A percentile compares a stretch with the other conserved stretches of the same genome.
Conservation (phyloP, 2,888 invertebrate genomes). For the Meiosimyza platycephala region DNA sequence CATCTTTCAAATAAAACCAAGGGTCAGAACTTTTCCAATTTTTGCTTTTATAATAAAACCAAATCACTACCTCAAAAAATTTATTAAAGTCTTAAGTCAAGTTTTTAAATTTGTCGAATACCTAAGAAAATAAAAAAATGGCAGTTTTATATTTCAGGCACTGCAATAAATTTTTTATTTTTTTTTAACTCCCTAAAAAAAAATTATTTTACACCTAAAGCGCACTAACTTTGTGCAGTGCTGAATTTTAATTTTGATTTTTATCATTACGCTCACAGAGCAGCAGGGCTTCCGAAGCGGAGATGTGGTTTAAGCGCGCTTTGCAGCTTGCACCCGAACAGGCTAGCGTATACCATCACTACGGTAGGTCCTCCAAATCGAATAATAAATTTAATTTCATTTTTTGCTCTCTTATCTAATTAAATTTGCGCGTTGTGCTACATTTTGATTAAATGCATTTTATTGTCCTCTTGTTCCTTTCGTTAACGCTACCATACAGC, state of each 20-base stretch:
- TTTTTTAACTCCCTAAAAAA: not conserved
- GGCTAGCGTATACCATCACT: slow-evolving; percentile 88
- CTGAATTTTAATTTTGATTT: slow-evolving; percentile 4
- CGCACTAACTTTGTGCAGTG: no score
- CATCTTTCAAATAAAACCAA: no score
- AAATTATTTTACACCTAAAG: not conserved
- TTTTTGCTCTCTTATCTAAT: not conserved
- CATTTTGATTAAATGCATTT: not conserved
- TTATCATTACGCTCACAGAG: slow-evolving; percentile 69
- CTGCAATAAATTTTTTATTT: no score
- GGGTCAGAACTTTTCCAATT: no score
- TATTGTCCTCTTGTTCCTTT: slow-evolving; percentile 46
- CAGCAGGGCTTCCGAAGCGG: slow-evolving; percentile 85
- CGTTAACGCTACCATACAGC: slow-evolving; percentile 70
- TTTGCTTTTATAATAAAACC: no score
- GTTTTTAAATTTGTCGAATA: no score
- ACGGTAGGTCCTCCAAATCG: slow-evolving; percentile 71
- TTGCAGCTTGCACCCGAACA: slow-evolving; percentile 85
- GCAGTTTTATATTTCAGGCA: no score
- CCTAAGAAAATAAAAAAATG: no score
- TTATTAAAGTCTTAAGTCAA: no score
- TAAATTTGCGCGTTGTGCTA: not conserved
- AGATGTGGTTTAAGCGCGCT: slow-evolving; percentile 89
- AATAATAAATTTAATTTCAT: slow-evolving; percentile 9
- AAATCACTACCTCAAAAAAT: no score